Conservation (phyloP, 2,113 vertebrate genomes). For the Rhadina sibilatrix region DNA sequence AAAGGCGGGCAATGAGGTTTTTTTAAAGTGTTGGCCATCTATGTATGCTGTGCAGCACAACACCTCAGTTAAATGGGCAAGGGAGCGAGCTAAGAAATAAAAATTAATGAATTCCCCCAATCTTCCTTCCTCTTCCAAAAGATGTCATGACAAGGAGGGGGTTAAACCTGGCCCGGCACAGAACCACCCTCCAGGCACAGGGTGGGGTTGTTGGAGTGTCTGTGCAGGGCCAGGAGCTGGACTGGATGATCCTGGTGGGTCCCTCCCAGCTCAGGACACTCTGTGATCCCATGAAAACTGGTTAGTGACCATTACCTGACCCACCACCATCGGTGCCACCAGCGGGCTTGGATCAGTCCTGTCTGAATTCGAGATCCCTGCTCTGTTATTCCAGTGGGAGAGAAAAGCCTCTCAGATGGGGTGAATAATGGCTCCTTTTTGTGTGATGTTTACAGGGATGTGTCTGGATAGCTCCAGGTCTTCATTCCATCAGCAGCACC, state of each 20-base stretch:
- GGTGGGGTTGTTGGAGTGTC: not conserved
- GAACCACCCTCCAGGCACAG: rapidly evolving
- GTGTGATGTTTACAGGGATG: not conserved
- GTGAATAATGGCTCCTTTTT: not conserved
- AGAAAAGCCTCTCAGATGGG: not conserved
- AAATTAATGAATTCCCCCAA: no score
- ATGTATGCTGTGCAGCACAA: rapidly evolving
- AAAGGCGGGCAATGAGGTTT: not conserved
- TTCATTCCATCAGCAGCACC: not conserved
- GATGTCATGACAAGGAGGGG: not conserved
- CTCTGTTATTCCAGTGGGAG: not conserved
- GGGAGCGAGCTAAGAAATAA: not conserved
- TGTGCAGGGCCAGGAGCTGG: not conserved
- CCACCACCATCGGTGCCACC: no score
- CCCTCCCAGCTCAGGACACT: not conserved
- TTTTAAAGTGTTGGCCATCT: not conserved
- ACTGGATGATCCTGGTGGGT: not conserved
- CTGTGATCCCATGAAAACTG: not conserved
- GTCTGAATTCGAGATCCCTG: not conserved
- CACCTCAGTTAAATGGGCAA: not conserved
- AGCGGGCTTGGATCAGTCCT: not conserved
- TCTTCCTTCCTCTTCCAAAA: not conserved
- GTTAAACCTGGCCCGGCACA: not conserved
- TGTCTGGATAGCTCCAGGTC: not conserved
- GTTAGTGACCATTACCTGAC: not conserved